Base-by-base conservation (phyloP, 2,113 vertebrate genomes). In the Hirundichthys speculiger region DNA sequence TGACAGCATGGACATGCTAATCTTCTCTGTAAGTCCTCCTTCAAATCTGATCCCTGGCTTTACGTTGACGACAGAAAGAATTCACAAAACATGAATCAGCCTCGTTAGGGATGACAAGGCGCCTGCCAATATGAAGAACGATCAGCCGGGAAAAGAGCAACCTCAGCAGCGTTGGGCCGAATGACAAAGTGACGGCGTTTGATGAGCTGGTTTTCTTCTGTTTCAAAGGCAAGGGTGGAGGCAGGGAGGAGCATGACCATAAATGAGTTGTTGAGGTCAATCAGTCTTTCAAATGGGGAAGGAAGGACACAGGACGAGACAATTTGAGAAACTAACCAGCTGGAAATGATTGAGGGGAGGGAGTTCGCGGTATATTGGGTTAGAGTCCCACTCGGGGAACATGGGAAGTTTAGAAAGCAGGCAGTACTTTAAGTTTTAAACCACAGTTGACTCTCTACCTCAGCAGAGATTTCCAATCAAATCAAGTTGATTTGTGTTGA, bases 221-320 rank as follows among this genome's bases (percentile, higher is more conserved):
- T 57, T 70, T 73, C 69, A 50, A 19, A 65, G 75, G 55, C 10
- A 39, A n/a, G 20, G 16, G 13, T 18, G 48, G 22, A 30, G 13
- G 21, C 48, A 5, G 27, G 19, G 19, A 54, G 42, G 51, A 62
- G 78, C 58, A 58, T 72, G 62, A 67, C 63, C 58, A 24, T 52
- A 67, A 86, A 71, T 64, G 73, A 87, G 78, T 84, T 69, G 82
- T 86, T 82, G 50, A 63, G 75, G 76, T 82, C 84, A 77, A 84
- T 86, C 84, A 79, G 78, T 72, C 67, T 84, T 67, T 76, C 82
- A 86, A 88, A 89, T 79, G 61, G 70, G 63, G 70, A 65, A 72
- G 63, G 82, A 84, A 87, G 75, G 85, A 86, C 68, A 68, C 56
- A 65, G 69, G 77, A 69, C 49, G 21, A 64, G 58, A 68, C 42